These are phyloP conservation scores for Pristionchus arcanus DNA, from an alignment of 2,888 invertebrate genomes.

Conservation along the genomic window DNA sequence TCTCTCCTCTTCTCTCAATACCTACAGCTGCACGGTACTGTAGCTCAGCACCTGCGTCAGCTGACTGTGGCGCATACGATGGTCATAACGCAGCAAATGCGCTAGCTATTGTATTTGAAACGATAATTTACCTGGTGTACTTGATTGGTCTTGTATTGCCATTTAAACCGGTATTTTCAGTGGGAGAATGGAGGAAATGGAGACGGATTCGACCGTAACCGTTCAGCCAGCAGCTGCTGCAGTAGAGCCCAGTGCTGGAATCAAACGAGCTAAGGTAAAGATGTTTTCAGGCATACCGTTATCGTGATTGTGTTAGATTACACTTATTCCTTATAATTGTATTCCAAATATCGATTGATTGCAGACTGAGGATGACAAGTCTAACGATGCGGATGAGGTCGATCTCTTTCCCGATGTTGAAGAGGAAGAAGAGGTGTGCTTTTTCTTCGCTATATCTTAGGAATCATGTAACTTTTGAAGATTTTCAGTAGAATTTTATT, in stretches of 20 bases:
- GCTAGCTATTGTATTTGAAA: neutral
- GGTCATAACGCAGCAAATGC: neutral
- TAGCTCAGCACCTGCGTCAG: neutral
- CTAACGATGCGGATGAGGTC: neutral
- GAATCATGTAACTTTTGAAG: no score
- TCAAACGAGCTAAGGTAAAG: constrained; percentile 19
- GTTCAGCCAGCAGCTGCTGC: neutral
- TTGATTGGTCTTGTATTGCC: neutral
- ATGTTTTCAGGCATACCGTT: neutral
- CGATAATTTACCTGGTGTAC: neutral
- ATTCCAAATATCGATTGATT: neutral
- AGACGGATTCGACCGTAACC: neutral
- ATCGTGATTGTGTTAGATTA: neutral
- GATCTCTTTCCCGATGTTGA: constrained; percentile 27
- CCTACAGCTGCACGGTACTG: neutral
- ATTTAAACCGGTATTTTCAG: neutral
- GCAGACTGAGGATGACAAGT: neutral
- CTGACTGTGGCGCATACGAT: neutral
- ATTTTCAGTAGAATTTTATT: no score
- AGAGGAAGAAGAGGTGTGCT: neutral
- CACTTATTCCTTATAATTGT: neutral
- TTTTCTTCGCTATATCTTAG: neutral
- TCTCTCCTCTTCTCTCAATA: neutral
- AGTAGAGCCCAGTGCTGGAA: neutral
- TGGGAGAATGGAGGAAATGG: constrained; percentile 40